Evolutionary conservation across 2,797 vertebrate genomes (phyloP), one percentile per base, ranked within the genome.

Genomic region (Anisognathus igniventris): DNA sequence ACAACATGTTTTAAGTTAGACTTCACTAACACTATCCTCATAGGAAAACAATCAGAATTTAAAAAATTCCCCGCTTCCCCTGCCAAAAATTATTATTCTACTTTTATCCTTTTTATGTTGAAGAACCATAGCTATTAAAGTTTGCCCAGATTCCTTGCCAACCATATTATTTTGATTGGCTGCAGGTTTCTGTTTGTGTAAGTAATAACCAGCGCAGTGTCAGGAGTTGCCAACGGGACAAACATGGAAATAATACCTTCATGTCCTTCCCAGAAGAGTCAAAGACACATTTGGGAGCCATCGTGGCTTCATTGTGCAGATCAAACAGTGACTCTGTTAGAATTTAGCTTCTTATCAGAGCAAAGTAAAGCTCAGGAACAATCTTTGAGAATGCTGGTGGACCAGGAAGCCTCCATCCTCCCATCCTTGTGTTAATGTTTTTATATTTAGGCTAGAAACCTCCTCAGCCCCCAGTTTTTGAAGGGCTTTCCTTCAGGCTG

Each of bases 51-150:
- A 95, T 94, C 73, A 96, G 86, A 96, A 96, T 94, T 94, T 95
- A 40, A 75, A 96, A 96, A 93, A 86, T 96, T 94, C 96, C 47
- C 89, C 39, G 42, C 80, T 88, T 73, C 83, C 92, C 71, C 81
- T 97, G 86, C 81, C 77, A 92, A 92, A 96, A 96, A 95, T 94
- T 96, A 94, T 96, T 97, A 84, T 96, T 97, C 96, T 64, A 5
- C 95, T 96, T 97, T 97, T 95, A 97, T 97, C 96, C 92, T 96
- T 96, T 97, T 95, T 82, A 95, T 96, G 94, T 93, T 92, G 89
- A 95, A 95, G 93, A 93, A 92, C 92, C 61, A 37, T 74, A 89
- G 93, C 96, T 96, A 92, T 96, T 97, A 96, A 97, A 96, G 90
- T 94, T 97, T 96, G 94, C 93, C 95, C 95, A 92, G 94, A 79